Conservation (phyloP, 2,888 invertebrate species). For the Onthophagus sagittarius region DNA sequence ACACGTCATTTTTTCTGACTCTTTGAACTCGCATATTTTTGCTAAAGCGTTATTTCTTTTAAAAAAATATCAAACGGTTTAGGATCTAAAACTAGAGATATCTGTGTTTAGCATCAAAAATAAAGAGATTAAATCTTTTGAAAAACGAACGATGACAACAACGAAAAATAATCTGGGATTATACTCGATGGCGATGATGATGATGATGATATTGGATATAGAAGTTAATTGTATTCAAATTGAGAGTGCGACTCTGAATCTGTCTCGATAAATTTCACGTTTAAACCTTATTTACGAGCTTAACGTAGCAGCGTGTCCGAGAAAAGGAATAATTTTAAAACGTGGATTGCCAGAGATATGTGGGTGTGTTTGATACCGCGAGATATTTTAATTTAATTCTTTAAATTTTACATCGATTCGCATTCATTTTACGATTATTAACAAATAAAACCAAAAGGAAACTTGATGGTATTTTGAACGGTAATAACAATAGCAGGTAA, state of each 20-base stretch:
- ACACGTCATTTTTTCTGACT: constrained; percentile 15
- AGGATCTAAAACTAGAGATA: too few species aligned
- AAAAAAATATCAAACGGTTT: constrained; percentile 10
- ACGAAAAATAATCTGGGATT: neutral
- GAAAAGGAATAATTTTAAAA: neutral
- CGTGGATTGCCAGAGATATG: neutral
- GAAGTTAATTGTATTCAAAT: neutral
- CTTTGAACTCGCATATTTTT: constrained; percentile 9
- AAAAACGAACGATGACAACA: neutral
- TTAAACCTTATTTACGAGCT: neutral
- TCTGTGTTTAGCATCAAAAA: too few species aligned
- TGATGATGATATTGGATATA: neutral
- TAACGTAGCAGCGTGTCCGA: neutral
- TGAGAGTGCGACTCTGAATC: neutral
- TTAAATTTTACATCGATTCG: neutral
- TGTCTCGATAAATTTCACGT: neutral
- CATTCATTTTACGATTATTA: neutral
- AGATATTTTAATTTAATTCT: neutral
- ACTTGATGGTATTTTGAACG: neutral
- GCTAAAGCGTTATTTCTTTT: constrained; percentile 13
- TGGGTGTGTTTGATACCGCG: neutral
- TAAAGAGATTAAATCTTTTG: too few species aligned
- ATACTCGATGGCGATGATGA: neutral
- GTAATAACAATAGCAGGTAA: neutral
- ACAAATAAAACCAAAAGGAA: neutral